Conservation (phyloP, 2,113 vertebrate genomes). For the Equus quagga region DNA sequence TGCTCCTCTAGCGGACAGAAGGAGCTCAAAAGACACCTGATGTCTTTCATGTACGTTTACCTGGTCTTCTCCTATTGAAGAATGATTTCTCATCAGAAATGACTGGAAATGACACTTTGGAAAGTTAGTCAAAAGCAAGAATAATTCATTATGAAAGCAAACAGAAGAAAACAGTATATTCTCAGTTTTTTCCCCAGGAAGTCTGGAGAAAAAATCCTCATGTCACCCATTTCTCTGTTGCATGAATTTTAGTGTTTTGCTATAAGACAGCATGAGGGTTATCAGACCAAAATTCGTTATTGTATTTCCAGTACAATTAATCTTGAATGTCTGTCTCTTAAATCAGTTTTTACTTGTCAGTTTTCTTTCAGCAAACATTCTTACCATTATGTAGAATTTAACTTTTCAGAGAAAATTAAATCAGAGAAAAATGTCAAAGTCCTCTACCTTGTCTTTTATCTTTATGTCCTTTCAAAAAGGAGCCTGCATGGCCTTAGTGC, state of each 20-base stretch:
- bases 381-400: constrained; percentile 3
- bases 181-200: background rate
- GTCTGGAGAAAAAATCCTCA: constrained; percentile 57
- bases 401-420: constrained; percentile 53
- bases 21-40: constrained; percentile 56
- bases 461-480: background rate
- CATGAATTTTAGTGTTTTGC: constrained; percentile 80
- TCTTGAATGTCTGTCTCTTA: constrained; percentile 63
- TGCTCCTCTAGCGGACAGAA: constrained; percentile 51
- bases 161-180: constrained; percentile 38
- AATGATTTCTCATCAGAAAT: constrained; percentile 60
- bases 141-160: constrained; percentile 64
- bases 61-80: constrained; percentile 61
- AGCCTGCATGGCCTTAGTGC: background rate
- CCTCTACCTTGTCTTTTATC: background rate
- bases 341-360: constrained; percentile 20
- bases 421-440: constrained; percentile 12
- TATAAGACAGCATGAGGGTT: constrained; percentile 78
- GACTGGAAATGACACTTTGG: constrained; percentile 19
- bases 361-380: constrained; percentile 71
- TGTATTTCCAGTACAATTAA: constrained; percentile 60
- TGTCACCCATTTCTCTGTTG: constrained; percentile 78
- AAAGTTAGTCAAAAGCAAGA: constrained; percentile 58
- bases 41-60: constrained; percentile 47
- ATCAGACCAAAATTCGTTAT: constrained; percentile 64